A percentile compares a stretch with the other conserved stretches of the same genome.
phyloP scores from a whole-genome alignment of 2,797 vertebrate species.

The Chrysocyon brachyurus region DNA sequence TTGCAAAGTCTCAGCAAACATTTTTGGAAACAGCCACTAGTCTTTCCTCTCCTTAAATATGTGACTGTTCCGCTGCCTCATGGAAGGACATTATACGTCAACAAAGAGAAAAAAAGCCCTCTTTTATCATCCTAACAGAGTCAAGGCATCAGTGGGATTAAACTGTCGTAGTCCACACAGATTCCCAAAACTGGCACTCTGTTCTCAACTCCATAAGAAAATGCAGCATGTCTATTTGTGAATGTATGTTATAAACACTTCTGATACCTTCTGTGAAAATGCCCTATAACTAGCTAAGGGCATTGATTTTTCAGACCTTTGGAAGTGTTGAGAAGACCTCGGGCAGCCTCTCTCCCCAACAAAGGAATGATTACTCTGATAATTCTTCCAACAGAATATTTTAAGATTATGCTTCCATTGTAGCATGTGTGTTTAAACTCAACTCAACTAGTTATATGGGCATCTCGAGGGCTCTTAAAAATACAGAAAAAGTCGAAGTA shows the following conservation, averaged over 20 bases:
- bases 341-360: constrained; percentile 24
- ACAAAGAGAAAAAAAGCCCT: not conserved
- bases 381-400: constrained; percentile 60
- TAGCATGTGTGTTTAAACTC: constrained; percentile 68
- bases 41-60: constrained; percentile 7
- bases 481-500: constrained; percentile 73
- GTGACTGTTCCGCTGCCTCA: not conserved
- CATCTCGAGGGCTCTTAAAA: constrained; percentile 71
- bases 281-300: constrained; percentile 29
- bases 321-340: constrained; percentile 36
- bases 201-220: not conserved
- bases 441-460: constrained; percentile 18
- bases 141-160: not conserved
- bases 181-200: not conserved
- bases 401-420: constrained; percentile 65
- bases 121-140: constrained; percentile 2
- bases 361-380: constrained; percentile 43
- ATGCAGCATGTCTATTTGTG: constrained; percentile 32
- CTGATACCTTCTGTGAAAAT: not conserved
- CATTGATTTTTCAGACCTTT: constrained; percentile 1
- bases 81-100: not conserved
- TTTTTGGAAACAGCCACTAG: constrained; percentile 23
- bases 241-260: constrained; percentile 49
- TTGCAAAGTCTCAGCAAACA: not conserved
- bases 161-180: not conserved